Evolutionary conservation across 2,797 vertebrate genomes (phyloP).

Genomic region (Pteropus rufus): DNA sequence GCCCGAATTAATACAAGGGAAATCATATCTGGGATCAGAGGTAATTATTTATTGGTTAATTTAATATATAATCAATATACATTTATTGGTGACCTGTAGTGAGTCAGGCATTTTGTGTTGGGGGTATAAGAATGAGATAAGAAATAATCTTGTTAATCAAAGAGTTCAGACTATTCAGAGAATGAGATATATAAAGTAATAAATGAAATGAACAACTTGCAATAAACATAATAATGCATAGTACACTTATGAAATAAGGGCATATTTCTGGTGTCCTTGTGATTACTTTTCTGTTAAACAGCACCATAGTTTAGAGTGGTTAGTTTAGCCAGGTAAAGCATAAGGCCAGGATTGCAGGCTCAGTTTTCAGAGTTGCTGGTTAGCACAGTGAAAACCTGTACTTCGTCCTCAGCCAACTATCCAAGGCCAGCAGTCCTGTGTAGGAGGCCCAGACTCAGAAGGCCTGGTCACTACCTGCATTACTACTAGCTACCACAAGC

Average conservation of each 20-base stretch:
- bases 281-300: neutral
- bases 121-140: neutral
- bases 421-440: neutral
- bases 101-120: neutral
- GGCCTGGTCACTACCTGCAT: neutral
- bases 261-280: slow-evolving; percentile 2
- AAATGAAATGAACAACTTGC: neutral
- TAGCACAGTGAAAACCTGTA: neutral
- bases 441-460: neutral
- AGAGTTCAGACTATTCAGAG: neutral
- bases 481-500: neutral
- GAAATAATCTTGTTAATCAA: slow-evolving; percentile 25
- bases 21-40: slow-evolving; percentile 96
- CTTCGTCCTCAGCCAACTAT: neutral
- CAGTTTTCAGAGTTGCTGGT: neutral
- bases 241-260: neutral
- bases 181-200: slow-evolving; percentile 1
- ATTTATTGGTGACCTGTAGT: slow-evolving; percentile 12
- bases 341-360: neutral
- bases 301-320: neutral
- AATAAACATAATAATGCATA: neutral
- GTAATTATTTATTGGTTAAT: slow-evolving; percentile 78
- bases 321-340: neutral
- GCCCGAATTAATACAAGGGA: slow-evolving; percentile 96
- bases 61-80: neutral